Evolutionary conservation across 1,140 invertebrate genomes (phyloP), one percentile per base, ranked within the genome.

Genomic region (Meloidogyne chitwoodi): DNA sequence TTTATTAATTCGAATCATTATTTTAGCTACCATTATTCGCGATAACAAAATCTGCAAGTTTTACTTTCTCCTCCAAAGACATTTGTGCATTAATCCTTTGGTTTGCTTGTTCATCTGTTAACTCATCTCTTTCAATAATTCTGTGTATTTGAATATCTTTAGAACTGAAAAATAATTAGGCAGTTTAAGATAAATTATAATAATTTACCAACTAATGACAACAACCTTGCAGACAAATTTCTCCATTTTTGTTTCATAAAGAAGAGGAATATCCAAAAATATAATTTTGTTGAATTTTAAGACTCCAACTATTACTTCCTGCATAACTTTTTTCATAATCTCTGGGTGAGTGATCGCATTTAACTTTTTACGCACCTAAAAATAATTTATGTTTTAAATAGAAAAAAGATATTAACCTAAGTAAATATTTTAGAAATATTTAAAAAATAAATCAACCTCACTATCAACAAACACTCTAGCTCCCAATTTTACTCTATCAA

Each of bases 261-360:
- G 56, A 22, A 73, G 29, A 27, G 71, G 71, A 64, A 73, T 56
- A n/a, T 73, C 71, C 56, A 73, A 63, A 64, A 73, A 61, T 16
- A 73, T 24, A 38, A 73, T 63, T 64, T 73, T 73, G 19, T 64
- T 24, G 5, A 73, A 34, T 22, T 31, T 61, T 27, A 73, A 14
- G 12, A 34, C 38, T 5, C 26, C 26, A 34, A 61, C 63, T 12
- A 65, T 14, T 29, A 73, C 61, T 34, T 64, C 27, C 4, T 24
- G 27, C 19, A 73, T 12, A 22, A 73, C 64, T 31, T 73, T n/a
- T 63, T 73, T 73, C 5, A 56, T 56, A 22, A 73, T 64, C 34
- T 65, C 71, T 22, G 22, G 38, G n/a, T 73, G 71, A 5, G 56
- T 64, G 8, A 73, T 73, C 12, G 41, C 48, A 64, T 73, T 73